A percentile compares a stretch with the other conserved stretches of the same genome.
phyloP scores from a whole-genome alignment of 2,113 vertebrate genomes.

The Pygoscelis adeliae region DNA sequence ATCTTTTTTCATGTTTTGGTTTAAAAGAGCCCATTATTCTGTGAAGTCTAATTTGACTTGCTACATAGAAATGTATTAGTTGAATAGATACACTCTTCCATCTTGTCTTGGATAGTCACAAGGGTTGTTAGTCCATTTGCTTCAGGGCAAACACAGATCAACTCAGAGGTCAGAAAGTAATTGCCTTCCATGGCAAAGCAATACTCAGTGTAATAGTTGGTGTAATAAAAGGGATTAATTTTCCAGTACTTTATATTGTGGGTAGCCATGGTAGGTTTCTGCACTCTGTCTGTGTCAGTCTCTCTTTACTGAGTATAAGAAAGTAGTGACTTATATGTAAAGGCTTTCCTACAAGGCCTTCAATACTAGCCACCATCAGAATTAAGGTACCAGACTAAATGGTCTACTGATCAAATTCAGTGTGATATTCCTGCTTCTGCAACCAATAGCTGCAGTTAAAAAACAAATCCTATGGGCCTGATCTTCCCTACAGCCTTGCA shows the following conservation, averaged over 20 bases:
- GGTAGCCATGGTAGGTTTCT: not conserved
- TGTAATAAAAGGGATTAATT: not conserved
- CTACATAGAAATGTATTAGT: not conserved
- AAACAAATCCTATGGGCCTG: not conserved
- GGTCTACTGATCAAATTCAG: not conserved
- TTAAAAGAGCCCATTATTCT: not conserved
- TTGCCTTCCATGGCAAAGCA: not conserved
- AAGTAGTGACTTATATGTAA: not conserved
- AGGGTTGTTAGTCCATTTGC: not conserved
- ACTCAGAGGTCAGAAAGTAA: slow-evolving; percentile 9
- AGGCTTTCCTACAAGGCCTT: not conserved
- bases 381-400: not conserved
- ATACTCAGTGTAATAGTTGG: not conserved
- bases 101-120: not conserved
- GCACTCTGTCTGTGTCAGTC: not conserved
- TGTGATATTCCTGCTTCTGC: not conserved
- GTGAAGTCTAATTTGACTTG: not conserved
- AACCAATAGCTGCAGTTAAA: not conserved
- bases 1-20: not conserved
- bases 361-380: not conserved
- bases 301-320: not conserved
- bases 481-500: not conserved
- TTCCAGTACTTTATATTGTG: not conserved
- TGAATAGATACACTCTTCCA: not conserved
- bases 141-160: not conserved